These are phyloP conservation scores for Semicossyphus pulcher DNA, from an alignment of 2,113 vertebrate species.

Conservation along the genomic window DNA sequence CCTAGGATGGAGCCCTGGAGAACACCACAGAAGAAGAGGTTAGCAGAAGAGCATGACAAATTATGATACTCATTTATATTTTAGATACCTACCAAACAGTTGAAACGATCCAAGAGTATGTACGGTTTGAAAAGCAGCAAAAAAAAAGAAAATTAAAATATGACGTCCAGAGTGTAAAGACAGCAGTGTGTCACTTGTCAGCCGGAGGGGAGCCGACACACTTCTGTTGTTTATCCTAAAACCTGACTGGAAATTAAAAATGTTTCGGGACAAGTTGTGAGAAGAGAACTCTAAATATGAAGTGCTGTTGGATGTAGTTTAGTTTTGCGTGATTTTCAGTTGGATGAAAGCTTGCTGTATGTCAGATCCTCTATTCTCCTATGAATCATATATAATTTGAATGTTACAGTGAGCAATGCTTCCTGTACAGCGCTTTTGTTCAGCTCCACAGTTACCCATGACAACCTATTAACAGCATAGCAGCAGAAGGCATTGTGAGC, in stretches of 20 bases:
- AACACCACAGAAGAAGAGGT: too few relatives aligned
- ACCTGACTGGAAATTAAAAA: not conserved
- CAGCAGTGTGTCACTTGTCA: not conserved
- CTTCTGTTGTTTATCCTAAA: not conserved
- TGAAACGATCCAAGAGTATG: too few relatives aligned
- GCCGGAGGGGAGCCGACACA: not conserved
- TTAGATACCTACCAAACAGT: too few relatives aligned
- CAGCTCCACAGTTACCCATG: not conserved
- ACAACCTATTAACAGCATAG: not conserved
- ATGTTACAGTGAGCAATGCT: not conserved
- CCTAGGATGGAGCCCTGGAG: too few relatives aligned
- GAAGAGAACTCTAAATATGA: not conserved
- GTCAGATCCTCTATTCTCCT: not conserved
- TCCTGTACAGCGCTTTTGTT: conserved; percentile 10
- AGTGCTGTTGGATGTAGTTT: too few relatives aligned
- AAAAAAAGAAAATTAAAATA: not conserved
- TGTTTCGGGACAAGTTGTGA: not conserved
- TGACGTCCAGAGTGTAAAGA: not conserved
- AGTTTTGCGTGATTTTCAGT: not conserved
- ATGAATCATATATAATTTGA: not conserved
- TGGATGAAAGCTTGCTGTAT: not conserved
- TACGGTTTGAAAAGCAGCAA: too few relatives aligned
- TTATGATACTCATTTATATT: too few relatives aligned
- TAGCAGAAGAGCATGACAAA: too few relatives aligned
- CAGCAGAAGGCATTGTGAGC: not conserved